A percentile compares a stretch with the other conserved stretches of the same genome.
Conservation (phyloP, 2,888 invertebrate species). For the Cantharis rufa region DNA sequence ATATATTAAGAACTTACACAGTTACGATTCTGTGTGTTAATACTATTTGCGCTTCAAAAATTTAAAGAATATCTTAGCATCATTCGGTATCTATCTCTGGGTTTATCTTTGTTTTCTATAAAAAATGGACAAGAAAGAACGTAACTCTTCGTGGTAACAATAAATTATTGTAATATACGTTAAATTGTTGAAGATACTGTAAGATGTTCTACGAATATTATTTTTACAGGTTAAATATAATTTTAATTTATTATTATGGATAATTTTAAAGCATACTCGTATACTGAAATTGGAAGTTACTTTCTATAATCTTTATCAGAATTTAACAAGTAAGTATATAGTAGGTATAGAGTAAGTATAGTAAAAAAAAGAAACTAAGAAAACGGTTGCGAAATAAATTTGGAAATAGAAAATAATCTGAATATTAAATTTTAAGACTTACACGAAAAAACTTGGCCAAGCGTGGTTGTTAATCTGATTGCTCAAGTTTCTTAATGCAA, state of each 20-base stretch:
- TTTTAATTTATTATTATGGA: not conserved
- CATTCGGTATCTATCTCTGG: not conserved
- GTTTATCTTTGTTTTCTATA: not conserved
- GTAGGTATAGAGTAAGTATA: not conserved
- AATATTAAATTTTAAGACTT: not conserved
- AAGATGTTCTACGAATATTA: too few relatives aligned
- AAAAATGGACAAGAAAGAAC: not conserved
- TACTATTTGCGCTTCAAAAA: not conserved
- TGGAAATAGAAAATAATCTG: not conserved
- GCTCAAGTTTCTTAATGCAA: conserved; percentile 10
- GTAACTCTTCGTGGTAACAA: not conserved
- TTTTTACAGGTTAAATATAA: not conserved
- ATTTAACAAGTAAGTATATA: not conserved
- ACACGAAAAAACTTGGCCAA: not conserved
- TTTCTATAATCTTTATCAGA: not conserved
- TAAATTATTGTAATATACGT: too few relatives aligned
- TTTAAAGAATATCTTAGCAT: not conserved
- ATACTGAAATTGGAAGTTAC: too few relatives aligned
- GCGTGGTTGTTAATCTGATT: not conserved
- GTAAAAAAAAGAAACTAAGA: not conserved
- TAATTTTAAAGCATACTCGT: too few relatives aligned
- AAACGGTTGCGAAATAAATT: not conserved
- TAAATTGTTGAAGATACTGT: not conserved
- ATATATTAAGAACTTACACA: not conserved
- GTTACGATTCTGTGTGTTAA: not conserved